Percentiles rank a stretch among this genome's conserved stretches.
These are phyloP conservation scores for Allygus modestus DNA, from an alignment of 2,888 invertebrate genomes.

Conservation along the genomic window DNA sequence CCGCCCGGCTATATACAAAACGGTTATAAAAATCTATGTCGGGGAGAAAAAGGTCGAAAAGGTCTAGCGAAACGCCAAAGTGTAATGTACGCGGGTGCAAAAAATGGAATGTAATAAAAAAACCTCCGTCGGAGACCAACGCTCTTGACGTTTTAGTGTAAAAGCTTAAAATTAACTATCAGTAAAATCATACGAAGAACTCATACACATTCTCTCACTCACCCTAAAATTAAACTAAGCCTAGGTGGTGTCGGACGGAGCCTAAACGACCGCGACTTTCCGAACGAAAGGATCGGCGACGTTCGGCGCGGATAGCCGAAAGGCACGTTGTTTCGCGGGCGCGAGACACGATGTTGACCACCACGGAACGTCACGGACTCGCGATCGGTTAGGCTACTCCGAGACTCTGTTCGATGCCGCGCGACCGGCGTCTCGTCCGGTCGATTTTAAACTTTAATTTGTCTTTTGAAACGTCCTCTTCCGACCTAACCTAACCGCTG, in stretches of 20 bases:
- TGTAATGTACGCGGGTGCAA: conserved; percentile 51
- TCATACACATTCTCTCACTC: neutral
- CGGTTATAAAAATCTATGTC: conserved; percentile 29
- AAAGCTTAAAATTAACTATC: conserved; percentile 54
- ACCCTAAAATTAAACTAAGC: conserved; percentile 54
- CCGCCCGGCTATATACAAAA: conserved; percentile 24
- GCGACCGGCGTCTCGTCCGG: neutral
- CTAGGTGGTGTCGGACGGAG: conserved; percentile 11
- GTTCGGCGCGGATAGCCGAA: conserved; percentile 36
- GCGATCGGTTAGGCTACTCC: neutral
- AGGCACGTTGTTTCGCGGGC: conserved; percentile 33
- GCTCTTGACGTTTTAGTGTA: conserved; percentile 26
- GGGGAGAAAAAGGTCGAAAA: neutral
- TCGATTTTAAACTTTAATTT: neutral
- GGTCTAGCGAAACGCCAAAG: neutral
- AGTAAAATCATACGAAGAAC: conserved; percentile 37
- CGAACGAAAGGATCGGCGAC: conserved; percentile 10
- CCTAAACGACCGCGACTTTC: neutral
- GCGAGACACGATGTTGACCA: conserved; percentile 48
- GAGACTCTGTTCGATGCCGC: neutral
- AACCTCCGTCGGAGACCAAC: conserved; percentile 29
- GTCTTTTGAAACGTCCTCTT: neutral
- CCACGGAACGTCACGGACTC: neutral
- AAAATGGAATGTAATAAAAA: conserved; percentile 58
- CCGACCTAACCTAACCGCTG: neutral